Percentiles rank a stretch among this genome's conserved stretches.
These are phyloP conservation scores for Petrocephalus zakoni DNA, from an alignment of 2,113 vertebrate genomes.

Conservation along the genomic window DNA sequence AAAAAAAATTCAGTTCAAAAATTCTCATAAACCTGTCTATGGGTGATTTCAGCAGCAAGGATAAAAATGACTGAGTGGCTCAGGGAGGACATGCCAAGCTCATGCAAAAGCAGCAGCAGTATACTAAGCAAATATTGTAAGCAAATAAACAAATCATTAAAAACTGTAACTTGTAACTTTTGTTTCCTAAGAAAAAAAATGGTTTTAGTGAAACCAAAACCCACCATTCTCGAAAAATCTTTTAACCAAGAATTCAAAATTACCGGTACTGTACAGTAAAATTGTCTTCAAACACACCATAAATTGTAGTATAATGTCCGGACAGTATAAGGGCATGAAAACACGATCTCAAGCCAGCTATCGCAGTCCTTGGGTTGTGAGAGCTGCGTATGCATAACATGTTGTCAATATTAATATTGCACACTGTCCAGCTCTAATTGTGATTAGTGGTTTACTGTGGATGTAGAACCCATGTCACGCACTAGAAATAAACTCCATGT, in stretches of 20 bases:
- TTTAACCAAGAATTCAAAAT: not conserved
- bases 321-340: not conserved
- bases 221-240: not conserved
- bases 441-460: not conserved
- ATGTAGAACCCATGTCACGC: not conserved
- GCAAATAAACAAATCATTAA: not conserved
- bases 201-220: not conserved
- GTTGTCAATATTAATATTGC: not conserved
- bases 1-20: not conserved
- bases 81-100: not conserved
- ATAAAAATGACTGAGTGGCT: not conserved
- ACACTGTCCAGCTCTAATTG: not conserved
- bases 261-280: not conserved
- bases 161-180: not conserved
- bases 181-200: not conserved
- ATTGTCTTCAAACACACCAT: not conserved
- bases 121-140: not conserved
- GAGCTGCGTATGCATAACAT: not conserved
- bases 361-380: not conserved
- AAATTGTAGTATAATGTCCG: not conserved
- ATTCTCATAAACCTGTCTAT: not conserved
- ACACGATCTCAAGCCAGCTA: not conserved
- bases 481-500: not conserved
- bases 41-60: not conserved
- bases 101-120: not conserved